Evolutionary conservation across 2,113 vertebrate genomes (phyloP).

Genomic region (Anoplopoma fimbria): DNA sequence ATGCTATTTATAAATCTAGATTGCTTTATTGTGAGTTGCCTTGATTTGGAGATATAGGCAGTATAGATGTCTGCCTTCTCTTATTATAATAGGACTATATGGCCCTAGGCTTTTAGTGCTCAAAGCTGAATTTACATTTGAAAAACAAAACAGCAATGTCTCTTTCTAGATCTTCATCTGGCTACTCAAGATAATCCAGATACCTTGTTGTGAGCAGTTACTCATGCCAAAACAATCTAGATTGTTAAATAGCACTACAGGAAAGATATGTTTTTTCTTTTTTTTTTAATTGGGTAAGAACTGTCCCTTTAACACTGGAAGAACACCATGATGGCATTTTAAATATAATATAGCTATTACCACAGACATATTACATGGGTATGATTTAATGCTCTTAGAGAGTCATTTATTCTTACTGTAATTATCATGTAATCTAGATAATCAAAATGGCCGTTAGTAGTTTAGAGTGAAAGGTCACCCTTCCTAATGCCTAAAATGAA

Average conservation of each 20-base stretch:
- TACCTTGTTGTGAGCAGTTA: not conserved
- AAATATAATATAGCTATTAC: conserved; percentile 52
- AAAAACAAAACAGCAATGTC: not conserved
- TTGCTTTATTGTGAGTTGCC: not conserved
- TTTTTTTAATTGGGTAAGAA: not conserved
- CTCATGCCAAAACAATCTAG: not conserved
- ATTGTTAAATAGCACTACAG: not conserved
- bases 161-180: not conserved
- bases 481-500: conserved; percentile 65
- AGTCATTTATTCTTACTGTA: conserved; percentile 72
- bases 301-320: conserved; percentile 28
- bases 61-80: too few relatives aligned
- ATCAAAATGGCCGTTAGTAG: conserved; percentile 68
- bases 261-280: not conserved
- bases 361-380: conserved; percentile 55
- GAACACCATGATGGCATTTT: conserved; percentile 50
- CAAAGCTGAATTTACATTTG: too few relatives aligned
- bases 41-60: not conserved
- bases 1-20: not conserved
- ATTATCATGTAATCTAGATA: conserved; percentile 73
- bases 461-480: conserved; percentile 73
- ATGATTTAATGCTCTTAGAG: conserved; percentile 70
- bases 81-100: too few relatives aligned
- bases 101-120: too few relatives aligned
- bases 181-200: not conserved